These are phyloP conservation scores for Lutjanus argentimaculatus DNA, from an alignment of 2,797 vertebrate genomes.

Conservation along the genomic window DNA sequence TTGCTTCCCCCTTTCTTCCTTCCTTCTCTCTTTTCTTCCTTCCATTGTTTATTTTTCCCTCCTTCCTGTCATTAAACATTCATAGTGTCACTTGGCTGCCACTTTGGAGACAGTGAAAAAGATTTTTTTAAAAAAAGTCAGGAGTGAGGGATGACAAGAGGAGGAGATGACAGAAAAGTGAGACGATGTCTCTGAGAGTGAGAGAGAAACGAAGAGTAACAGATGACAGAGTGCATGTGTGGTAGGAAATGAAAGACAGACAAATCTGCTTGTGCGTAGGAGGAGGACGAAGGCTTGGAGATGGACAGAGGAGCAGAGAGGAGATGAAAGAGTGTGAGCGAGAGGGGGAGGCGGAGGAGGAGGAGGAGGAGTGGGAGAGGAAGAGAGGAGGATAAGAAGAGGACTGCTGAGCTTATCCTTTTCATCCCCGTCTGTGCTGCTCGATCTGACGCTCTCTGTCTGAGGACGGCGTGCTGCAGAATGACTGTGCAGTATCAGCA, in stretches of 20 bases:
- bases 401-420: constrained; percentile 70
- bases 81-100: not conserved
- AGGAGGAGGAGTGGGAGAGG: not conserved
- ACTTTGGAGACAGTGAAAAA: not conserved
- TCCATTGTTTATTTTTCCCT: no score
- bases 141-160: constrained; percentile 14
- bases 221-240: constrained; percentile 21
- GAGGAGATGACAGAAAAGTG: not conserved
- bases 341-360: not conserved
- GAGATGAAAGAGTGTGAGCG: constrained; percentile 17
- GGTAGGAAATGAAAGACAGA: constrained; percentile 13
- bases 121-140: not conserved
- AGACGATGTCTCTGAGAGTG: not conserved
- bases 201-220: not conserved
- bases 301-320: constrained; percentile 2
- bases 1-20: not conserved
- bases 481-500: constrained; percentile 68
- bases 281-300: constrained; percentile 1
- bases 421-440: constrained; percentile 55
- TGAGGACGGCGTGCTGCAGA: constrained; percentile 65
- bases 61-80: not conserved
- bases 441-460: constrained; percentile 37
- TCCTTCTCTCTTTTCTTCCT: not conserved
- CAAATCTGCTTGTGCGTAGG: not conserved
- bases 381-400: constrained; percentile 25